Evolutionary conservation across 2,797 vertebrate genomes (phyloP), one percentile per base, ranked within the genome.

Genomic region (Eurystomus glaucurus): DNA sequence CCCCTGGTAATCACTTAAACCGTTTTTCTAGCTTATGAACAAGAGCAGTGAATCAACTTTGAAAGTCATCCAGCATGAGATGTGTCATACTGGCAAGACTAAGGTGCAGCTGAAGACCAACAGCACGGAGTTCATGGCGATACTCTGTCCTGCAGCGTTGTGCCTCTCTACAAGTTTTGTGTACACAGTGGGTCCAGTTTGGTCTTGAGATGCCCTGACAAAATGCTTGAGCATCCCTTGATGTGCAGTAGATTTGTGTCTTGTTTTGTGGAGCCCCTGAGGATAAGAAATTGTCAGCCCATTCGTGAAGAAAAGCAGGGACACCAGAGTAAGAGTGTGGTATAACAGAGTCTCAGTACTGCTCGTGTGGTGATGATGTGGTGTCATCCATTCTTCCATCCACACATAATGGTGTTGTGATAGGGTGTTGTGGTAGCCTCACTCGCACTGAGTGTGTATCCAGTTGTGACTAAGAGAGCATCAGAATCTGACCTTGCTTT

Each of bases 61-160:
- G 93, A 92, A 96, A 96, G 94, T 92, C 86, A 92, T 94, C 85
- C 93, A 97, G 90, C 60, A 22, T 46, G 80, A 90, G 58, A 64
- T 89, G 43, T 43, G 14, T 69, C 48, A 6, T 39, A n/a, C 71
- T 92, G 80, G 70, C 80, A 89, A 26, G 26, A 23, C 45, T 64
- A 62, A 58, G 58, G 62, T 71, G 50, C 58, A 62, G 78, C 64
- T 60, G 21, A 55, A 91, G 90, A 61, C 72, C 29, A 25, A 4
- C n/a, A 90, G 58, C 43, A 3, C 14, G 12, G 78, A n/a, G 65
- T 39, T 95, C 51, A 7, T 46, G 61, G 55, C 14, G 4, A 4
- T 75, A 3, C 91, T 74, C 52, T 66, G 50, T 45, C 15, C 20
- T 48, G 37, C 64, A 71, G 58, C 39, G 81, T 37, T 72, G 65